phyloP scores from a whole-genome alignment of 1,140 invertebrate species.

The Scylla paramamosain region DNA sequence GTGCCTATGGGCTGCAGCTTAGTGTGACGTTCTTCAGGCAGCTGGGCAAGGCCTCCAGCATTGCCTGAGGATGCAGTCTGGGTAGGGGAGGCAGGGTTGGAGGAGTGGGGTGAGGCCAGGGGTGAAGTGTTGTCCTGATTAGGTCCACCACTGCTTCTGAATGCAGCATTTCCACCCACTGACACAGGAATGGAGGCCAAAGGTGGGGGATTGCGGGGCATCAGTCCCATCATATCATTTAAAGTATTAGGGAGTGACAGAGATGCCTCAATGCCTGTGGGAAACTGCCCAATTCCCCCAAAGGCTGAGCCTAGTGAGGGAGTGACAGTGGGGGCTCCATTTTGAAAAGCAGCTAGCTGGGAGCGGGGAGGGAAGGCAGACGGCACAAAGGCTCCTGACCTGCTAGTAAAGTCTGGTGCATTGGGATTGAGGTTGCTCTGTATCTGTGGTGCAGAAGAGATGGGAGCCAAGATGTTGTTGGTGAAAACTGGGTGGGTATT shows the following conservation, averaged over 20 bases:
- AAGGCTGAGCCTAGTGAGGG: slow-evolving; percentile 72
- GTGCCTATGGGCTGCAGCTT: slow-evolving; percentile 77
- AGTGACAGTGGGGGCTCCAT: slow-evolving; percentile 71
- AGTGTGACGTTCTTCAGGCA: slow-evolving; percentile 67
- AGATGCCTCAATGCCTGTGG: slow-evolving; percentile 63
- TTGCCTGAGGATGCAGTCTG: slow-evolving; percentile 64
- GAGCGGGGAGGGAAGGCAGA: slow-evolving; percentile 73
- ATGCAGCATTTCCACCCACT: slow-evolving; percentile 61
- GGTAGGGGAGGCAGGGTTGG: slow-evolving; percentile 76
- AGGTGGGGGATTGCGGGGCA: slow-evolving; percentile 73
- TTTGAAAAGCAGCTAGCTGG: slow-evolving; percentile 75
- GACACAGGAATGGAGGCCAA: slow-evolving; percentile 62
- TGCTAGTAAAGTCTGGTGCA: slow-evolving; percentile 77
- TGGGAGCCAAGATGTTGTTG: slow-evolving; percentile 76
- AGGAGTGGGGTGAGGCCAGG: slow-evolving; percentile 71
- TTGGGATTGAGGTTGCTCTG: slow-evolving; percentile 77
- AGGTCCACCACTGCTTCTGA: slow-evolving; percentile 60
- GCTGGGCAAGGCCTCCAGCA: slow-evolving; percentile 64
- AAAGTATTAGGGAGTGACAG: slow-evolving; percentile 46
- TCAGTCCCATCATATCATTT: slow-evolving; percentile 68
- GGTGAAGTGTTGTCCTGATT: slow-evolving; percentile 66
- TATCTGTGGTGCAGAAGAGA: slow-evolving; percentile 76
- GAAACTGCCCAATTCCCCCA: slow-evolving; percentile 69
- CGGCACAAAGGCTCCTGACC: slow-evolving; percentile 74
- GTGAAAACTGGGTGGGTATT: slow-evolving; percentile 76